These are phyloP conservation scores for Dendroctonus valens DNA, from an alignment of 1,140 invertebrate genomes.

Conservation along the genomic window DNA sequence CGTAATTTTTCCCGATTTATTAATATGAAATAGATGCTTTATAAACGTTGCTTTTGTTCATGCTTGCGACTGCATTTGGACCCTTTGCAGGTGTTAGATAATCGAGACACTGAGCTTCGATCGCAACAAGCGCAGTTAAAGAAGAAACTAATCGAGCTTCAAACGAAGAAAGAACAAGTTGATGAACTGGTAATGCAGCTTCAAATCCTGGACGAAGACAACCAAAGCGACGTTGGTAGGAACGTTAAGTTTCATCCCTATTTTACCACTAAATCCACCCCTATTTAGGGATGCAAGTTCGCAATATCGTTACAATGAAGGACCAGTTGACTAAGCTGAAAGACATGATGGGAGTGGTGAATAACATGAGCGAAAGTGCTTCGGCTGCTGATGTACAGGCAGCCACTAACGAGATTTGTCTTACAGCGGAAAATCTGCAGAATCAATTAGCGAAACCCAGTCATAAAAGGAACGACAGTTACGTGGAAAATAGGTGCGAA, in stretches of 20 bases:
- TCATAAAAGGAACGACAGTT: conserved; percentile 29
- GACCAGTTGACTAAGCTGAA: conserved; percentile 48
- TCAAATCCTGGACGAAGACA: conserved; percentile 43
- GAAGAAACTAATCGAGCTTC: conserved; percentile 49
- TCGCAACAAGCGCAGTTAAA: conserved; percentile 48
- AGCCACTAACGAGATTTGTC: conserved; percentile 39
- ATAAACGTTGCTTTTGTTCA: not conserved
- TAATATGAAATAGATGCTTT: not conserved
- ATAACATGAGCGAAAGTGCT: conserved; percentile 45
- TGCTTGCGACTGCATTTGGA: no score
- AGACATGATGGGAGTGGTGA: conserved; percentile 48
- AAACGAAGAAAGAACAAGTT: conserved; percentile 49
- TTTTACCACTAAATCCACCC: not conserved
- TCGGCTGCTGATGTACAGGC: conserved; percentile 36
- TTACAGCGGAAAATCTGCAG: conserved; percentile 46
- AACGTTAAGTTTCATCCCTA: not conserved
- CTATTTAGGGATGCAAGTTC: conserved; percentile 40
- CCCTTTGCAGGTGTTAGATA: conserved; percentile 42
- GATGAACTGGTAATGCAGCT: conserved; percentile 49
- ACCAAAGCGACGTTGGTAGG: conserved; percentile 44
- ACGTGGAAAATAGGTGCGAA: conserved; percentile 27
- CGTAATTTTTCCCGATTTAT: no score
- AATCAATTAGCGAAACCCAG: conserved; percentile 40
- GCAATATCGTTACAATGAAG: conserved; percentile 49
- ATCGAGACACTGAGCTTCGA: conserved; percentile 46